Base-by-base conservation (phyloP, 1,140 invertebrate genomes). In the Ceratoteleas bidentatus region DNA sequence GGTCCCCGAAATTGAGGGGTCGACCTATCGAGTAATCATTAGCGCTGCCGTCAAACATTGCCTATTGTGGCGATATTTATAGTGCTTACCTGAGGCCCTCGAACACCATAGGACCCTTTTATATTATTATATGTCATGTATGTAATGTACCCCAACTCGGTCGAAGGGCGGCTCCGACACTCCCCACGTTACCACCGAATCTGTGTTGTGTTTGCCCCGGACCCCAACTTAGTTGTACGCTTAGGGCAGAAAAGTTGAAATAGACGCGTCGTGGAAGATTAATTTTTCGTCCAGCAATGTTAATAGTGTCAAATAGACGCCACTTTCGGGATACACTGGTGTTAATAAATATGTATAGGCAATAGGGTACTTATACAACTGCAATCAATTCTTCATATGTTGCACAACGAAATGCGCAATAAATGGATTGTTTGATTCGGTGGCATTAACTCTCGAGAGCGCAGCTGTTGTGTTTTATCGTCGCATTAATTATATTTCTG, bases 51-150 rank as follows among this genome's bases (percentile, higher is more conserved):
- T 83, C 80, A 83, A 83, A 82, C 64, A 78, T 62, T 65, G 62
- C 36, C 68, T 61, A 69, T 83, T 83, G 80, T 83, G 15, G 8
- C 16, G 64, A 77, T 78, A 83, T 83, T 83, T 83, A 83, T 83
- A 57, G 70, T 65, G 62, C 53, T 78, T 83, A 83, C 81, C 81
- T 83, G 81, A 77, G 75, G 60, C 56, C 60, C 64, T 78, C 58
- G 15, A 77, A 74, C 57, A 49, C 52, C 40, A 15, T 65, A 45
- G 58, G 64, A 78, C 64, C 80, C 73, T 69, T 72, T 74, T 70
- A 49, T 74, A 78, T 53, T 78, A 64, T 76, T 72, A 69, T 77
- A 64, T 57, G 50, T 65, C 73, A 64, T 82, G 40, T 65, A 75
- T 61, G 78, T 64, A 70, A 81, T 81, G 60, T 75, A 69, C 60